These are phyloP conservation scores for Cheilosia variabilis DNA, from an alignment of 2,888 invertebrate species.

Conservation along the genomic window DNA sequence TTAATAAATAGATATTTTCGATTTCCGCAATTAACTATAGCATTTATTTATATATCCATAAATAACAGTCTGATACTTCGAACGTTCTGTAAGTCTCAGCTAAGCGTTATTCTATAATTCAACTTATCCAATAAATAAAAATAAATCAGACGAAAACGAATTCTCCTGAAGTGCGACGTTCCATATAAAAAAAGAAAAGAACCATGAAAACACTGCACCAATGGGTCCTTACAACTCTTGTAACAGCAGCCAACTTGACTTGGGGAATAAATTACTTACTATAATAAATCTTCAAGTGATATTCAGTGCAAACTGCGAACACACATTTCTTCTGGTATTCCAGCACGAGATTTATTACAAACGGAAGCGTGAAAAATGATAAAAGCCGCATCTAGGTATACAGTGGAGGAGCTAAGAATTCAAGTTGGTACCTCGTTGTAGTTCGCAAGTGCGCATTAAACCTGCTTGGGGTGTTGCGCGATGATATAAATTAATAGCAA, in stretches of 20 bases:
- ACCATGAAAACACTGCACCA: slow-evolving; percentile 6
- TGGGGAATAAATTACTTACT: slow-evolving; percentile 45
- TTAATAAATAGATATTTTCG: too few relatives aligned
- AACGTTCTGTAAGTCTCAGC: too few relatives aligned
- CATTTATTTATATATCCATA: too few relatives aligned
- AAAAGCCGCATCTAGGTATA: slow-evolving; percentile 13
- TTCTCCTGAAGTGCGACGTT: slow-evolving; percentile 19
- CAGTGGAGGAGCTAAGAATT: slow-evolving; percentile 41
- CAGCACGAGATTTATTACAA: slow-evolving; percentile 54
- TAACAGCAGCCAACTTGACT: slow-evolving; percentile 27
- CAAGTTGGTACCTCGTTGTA: slow-evolving; percentile 1
- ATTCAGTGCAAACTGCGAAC: slow-evolving; percentile 20
- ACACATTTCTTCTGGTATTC: slow-evolving; percentile 36
- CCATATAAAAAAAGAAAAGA: neutral
- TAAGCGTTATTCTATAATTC: neutral
- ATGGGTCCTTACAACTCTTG: slow-evolving; percentile 32
- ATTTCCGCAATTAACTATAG: too few relatives aligned
- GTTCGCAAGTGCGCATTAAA: slow-evolving; percentile 45
- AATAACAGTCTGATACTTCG: too few relatives aligned
- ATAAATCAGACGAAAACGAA: slow-evolving; percentile 31
- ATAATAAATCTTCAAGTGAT: slow-evolving; percentile 53
- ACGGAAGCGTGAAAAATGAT: slow-evolving; percentile 49
- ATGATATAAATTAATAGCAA: slow-evolving; percentile 15
- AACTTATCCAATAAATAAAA: neutral
- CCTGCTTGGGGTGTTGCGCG: slow-evolving; percentile 17